These are phyloP conservation scores for Anastrepha ludens DNA, from an alignment of 1,140 invertebrate species.

Conservation along the genomic window DNA sequence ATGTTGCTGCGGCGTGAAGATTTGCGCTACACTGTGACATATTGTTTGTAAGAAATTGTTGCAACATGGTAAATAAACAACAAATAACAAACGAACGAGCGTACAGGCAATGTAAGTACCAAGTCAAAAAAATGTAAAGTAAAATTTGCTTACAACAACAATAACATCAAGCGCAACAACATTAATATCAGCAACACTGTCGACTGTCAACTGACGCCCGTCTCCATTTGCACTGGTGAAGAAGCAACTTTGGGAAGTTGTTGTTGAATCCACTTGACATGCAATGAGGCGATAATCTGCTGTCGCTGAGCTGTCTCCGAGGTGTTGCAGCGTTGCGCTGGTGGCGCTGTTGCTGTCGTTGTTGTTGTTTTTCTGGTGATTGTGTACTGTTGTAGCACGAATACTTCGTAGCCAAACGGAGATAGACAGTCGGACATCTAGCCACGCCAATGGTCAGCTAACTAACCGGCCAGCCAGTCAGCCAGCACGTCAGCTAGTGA, in stretches of 20 bases:
- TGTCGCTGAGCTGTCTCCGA: conserved; percentile 46
- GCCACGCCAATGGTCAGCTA: conserved; percentile 34
- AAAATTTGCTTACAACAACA: conserved; percentile 21
- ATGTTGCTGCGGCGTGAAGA: background rate
- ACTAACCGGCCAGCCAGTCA: background rate
- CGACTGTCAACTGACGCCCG: background rate
- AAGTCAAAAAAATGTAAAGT: background rate
- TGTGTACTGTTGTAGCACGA: conserved; percentile 13
- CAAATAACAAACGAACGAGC: background rate
- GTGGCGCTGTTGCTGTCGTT: background rate
- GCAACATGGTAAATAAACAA: conserved; percentile 49
- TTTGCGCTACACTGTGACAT: conserved; percentile 25
- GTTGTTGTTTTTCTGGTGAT: background rate
- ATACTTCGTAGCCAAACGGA: conserved; percentile 8
- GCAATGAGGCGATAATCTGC: conserved; percentile 54
- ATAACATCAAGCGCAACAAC: conserved; percentile 35
- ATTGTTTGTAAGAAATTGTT: conserved; percentile 38
- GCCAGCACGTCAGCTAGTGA: conserved; percentile 17
- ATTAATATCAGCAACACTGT: conserved; percentile 42
- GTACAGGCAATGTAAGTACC: background rate
- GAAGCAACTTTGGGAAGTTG: conserved; percentile 34
- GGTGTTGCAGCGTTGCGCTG: conserved; percentile 37
- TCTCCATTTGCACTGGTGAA: background rate
- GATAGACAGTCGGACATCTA: conserved; percentile 10
- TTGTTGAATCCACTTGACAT: conserved; percentile 54